Conservation (phyloP, 1,140 invertebrate genomes). For the Drosophila quadrilineata region DNA sequence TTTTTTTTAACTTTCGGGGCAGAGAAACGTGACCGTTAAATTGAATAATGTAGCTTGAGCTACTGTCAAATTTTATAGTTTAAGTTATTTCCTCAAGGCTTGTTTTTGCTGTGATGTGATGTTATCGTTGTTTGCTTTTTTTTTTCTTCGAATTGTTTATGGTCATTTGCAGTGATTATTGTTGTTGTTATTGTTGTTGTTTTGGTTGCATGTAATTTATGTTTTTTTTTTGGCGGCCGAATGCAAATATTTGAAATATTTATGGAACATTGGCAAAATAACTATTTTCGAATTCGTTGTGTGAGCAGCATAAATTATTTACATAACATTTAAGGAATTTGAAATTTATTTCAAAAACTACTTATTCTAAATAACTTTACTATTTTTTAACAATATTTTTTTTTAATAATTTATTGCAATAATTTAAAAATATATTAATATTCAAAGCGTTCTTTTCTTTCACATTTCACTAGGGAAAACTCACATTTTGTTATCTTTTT, state of each 20-base stretch:
- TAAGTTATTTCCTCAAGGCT: constrained; percentile 11
- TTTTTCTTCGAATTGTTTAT: constrained; percentile 62
- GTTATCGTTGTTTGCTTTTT: constrained; percentile 7
- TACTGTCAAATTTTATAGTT: constrained; percentile 28
- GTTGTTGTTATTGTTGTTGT: constrained; percentile 19
- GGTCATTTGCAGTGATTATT: constrained; percentile 38
- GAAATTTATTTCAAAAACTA: constrained; percentile 13
- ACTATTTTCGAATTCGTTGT: constrained; percentile 8
- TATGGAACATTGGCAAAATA: constrained; percentile 31
- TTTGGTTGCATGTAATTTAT: neutral
- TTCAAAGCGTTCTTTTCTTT: neutral
- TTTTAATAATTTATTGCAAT: neutral
- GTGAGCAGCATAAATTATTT: neutral
- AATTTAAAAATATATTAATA: neutral
- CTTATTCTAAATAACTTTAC: neutral
- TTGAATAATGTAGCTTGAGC: constrained; percentile 55
- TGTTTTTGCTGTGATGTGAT: constrained; percentile 16
- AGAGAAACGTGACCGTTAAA: constrained; percentile 69
- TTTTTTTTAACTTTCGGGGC: no score
- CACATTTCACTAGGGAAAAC: neutral
- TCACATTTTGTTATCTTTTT: no score
- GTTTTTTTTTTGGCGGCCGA: constrained; percentile 32
- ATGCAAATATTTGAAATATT: constrained; percentile 42
- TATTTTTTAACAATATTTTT: neutral
- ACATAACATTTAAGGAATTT: no score